Percentiles rank a stretch among this genome's conserved stretches.
Evolutionary conservation across 2,113 vertebrate genomes (phyloP).

Genomic region (Anolis carolinensis): DNA sequence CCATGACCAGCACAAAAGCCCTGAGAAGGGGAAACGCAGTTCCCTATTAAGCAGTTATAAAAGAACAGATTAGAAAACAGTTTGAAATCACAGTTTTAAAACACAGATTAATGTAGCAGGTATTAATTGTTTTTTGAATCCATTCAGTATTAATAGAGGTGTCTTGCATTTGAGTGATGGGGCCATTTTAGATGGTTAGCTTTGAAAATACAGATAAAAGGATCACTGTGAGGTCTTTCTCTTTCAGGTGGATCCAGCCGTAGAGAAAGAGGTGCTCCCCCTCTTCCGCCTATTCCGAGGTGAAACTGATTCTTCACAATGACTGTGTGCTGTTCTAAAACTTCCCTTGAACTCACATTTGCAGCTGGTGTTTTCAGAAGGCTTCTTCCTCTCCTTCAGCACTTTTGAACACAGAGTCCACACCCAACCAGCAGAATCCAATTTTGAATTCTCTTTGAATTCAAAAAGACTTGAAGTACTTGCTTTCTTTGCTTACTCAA

Average conservation of each 20-base stretch:
- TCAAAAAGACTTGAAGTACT: conserved; percentile 16
- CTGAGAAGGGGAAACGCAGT: too few species aligned
- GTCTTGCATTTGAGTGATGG: background rate
- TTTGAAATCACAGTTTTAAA: too few species aligned
- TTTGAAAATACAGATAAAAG: background rate
- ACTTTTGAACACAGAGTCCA: conserved; percentile 53
- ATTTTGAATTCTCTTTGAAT: background rate
- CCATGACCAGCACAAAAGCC: too few species aligned
- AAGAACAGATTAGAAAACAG: too few species aligned
- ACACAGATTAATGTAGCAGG: too few species aligned
- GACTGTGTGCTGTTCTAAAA: conserved; percentile 37
- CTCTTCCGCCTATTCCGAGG: conserved; percentile 91
- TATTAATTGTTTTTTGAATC: background rate
- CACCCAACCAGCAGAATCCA: background rate
- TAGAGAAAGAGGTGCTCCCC: conserved; percentile 93
- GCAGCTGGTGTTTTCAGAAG: conserved; percentile 55
- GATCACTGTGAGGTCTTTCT: conserved; percentile 43
- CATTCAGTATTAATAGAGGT: background rate
- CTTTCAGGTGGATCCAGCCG: conserved; percentile 84
- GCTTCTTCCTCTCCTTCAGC: conserved; percentile 33
- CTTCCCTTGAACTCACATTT: conserved; percentile 49
- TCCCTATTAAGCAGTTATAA: too few species aligned
- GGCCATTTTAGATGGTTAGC: background rate
- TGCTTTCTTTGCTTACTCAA: conserved; percentile 56
- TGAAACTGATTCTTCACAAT: conserved; percentile 77